Base-by-base conservation (phyloP, 2,888 invertebrate genomes). In the Therioaphis trifolii region DNA sequence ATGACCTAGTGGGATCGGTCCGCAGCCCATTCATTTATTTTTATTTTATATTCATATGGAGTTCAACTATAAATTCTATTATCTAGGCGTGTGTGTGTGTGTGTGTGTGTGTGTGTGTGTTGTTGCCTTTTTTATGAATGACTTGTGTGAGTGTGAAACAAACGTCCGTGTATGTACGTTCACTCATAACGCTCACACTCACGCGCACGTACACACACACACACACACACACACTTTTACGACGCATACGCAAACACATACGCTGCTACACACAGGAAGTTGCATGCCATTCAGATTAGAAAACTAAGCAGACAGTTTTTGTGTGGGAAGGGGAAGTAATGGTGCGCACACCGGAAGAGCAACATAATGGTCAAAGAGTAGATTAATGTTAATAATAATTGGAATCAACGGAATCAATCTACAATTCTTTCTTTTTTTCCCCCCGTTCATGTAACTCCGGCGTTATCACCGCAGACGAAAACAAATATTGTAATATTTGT, bases 101-200 rank as follows among this genome's bases (percentile, higher is more conserved):
- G n/a, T n/a, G n/a, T n/a, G n/a, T n/a, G n/a, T n/a, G n/a, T n/a
- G n/a, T n/a, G n/a, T n/a, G n/a, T n/a, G 79, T 71, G 71, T 80
- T 80, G 21, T 71, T 69, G 69, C 55, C n/a, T 76, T 79, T 79
- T 82, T 82, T 63, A 82, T 82, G 80, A 82, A 82, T 82, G 80
- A 63, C 55, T 68, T 63, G 63, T 58, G 52, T n/a, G n/a, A 55
- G 78, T 80, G 80, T 71, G 61, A 55, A n/a, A n/a, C n/a, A n/a
- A n/a, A n/a, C n/a, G n/a, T n/a, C n/a, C n/a, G n/a, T n/a, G n/a
- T n/a, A n/a, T n/a, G n/a, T n/a, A n/a, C n/a, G n/a, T n/a, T n/a
- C n/a, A n/a, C n/a, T n/a, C n/a, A n/a, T n/a, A n/a, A n/a, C 71
- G 61, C 58, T 29, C 43, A 79, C 63, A 27, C 21, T 29, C 63